Percentiles rank a stretch among this genome's conserved stretches.
These are phyloP conservation scores for Oncorhynchus nerka DNA, from an alignment of 2,113 vertebrate species.

Conservation along the genomic window DNA sequence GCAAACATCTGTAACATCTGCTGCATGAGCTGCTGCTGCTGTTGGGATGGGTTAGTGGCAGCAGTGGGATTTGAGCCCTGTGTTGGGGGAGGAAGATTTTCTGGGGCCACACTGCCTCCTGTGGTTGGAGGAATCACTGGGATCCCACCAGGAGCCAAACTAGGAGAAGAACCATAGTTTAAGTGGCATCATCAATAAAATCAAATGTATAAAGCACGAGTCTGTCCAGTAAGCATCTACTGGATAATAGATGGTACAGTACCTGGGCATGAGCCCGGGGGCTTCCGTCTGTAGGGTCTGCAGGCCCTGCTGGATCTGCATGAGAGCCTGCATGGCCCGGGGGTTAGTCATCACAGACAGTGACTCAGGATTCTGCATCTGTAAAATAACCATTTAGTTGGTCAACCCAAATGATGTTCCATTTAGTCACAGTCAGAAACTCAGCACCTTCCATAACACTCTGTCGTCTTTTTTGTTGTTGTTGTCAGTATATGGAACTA, in stretches of 20 bases:
- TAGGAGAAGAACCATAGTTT: constrained; percentile 11
- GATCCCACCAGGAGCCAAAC: constrained; percentile 20
- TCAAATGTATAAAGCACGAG: not conserved
- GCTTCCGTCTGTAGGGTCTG: constrained; percentile 87
- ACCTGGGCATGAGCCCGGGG: constrained; percentile 87
- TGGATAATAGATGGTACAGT: constrained; percentile 2
- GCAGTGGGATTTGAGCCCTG: constrained; percentile 35
- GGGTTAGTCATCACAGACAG: constrained; percentile 87
- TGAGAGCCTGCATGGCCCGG: constrained; percentile 86
- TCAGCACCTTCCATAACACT: not conserved
- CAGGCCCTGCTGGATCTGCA: constrained; percentile 90
- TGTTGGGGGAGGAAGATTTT: constrained; percentile 17
- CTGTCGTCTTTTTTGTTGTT: no score
- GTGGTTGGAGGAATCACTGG: constrained; percentile 29
- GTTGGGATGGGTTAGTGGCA: constrained; percentile 72
- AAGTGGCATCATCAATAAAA: not conserved
- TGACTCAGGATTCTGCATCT: constrained; percentile 92
- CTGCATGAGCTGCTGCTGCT: constrained; percentile 85
- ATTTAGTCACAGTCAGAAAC: not conserved
- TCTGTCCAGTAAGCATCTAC: not conserved
- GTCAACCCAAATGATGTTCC: not conserved
- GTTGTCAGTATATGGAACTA: not conserved
- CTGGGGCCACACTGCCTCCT: constrained; percentile 7
- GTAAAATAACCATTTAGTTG: not conserved
- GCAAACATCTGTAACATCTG: constrained; percentile 78